Conservation (phyloP, 2,888 invertebrate genomes). For the Meandrusa payeni region DNA sequence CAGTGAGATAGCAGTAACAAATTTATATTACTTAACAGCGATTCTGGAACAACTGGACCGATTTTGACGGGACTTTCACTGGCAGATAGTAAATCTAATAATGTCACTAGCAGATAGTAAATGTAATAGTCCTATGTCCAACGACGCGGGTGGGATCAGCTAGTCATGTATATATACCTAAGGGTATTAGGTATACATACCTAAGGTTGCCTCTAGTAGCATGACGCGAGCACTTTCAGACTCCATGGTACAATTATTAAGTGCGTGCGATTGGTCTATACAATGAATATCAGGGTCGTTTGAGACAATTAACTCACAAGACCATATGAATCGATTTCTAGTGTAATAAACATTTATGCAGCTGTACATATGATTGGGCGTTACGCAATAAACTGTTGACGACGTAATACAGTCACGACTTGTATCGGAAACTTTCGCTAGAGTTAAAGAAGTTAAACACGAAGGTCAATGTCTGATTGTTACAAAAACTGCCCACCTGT, state of each 20-base stretch:
- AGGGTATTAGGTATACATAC: too few species aligned
- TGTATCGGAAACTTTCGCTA: constrained; percentile 41
- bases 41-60: too few species aligned
- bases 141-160: too few species aligned
- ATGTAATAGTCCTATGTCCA: too few species aligned
- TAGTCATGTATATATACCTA: too few species aligned
- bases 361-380: not conserved
- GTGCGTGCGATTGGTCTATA: constrained; percentile 2
- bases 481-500: constrained; percentile 26
- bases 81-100: too few species aligned
- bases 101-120: too few species aligned
- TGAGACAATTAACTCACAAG: constrained; percentile 8
- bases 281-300: constrained; percentile 7
- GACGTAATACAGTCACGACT: constrained; percentile 23
- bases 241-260: not conserved
- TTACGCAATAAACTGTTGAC: constrained; percentile 21
- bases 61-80: too few species aligned
- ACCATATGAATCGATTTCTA: constrained; percentile 14
- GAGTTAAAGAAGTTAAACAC: constrained; percentile 33
- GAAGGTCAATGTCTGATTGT: constrained; percentile 53
- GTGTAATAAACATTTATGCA: constrained; percentile 12
- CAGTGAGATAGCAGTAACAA: too few species aligned
- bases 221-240: too few species aligned
- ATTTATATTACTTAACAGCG: too few species aligned
- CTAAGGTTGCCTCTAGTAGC: too few species aligned